Conservation (phyloP, 2,888 invertebrate species). For the Uloborus plumipes region DNA sequence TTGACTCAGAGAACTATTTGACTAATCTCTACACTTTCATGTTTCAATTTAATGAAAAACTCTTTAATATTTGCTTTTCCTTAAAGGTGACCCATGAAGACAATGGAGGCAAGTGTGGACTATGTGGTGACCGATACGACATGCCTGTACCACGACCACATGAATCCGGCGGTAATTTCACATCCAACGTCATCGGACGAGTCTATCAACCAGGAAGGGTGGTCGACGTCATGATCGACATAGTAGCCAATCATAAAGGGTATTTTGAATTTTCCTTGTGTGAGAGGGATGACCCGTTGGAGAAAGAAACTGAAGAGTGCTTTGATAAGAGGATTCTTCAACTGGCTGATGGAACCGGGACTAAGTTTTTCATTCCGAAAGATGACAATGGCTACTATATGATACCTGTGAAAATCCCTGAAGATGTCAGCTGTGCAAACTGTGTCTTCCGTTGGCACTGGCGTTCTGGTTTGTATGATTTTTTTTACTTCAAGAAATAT, state of each 20-base stretch:
- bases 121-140: constrained; percentile 67
- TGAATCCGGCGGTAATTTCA: constrained; percentile 67
- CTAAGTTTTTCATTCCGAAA: constrained; percentile 47
- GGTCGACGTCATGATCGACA: constrained; percentile 65
- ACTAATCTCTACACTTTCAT: too few relatives aligned
- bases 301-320: constrained; percentile 66
- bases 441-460: constrained; percentile 67
- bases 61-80: background rate
- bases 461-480: constrained; percentile 61
- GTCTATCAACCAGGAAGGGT: constrained; percentile 65
- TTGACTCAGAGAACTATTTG: too few relatives aligned
- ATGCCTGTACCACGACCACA: constrained; percentile 61
- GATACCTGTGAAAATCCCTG: constrained; percentile 63
- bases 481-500: too few relatives aligned
- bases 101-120: constrained; percentile 67
- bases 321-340: constrained; percentile 63
- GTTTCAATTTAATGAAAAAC: too few relatives aligned
- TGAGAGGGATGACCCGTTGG: constrained; percentile 52
- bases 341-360: constrained; percentile 55
- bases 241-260: constrained; percentile 67
- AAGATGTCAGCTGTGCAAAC: constrained; percentile 60
- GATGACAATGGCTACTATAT: constrained; percentile 64
- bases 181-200: constrained; percentile 63
- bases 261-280: constrained; percentile 66
- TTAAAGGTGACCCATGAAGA: constrained; percentile 60